A percentile compares a stretch with the other conserved stretches of the same genome.
phyloP scores from a whole-genome alignment of 2,113 vertebrate genomes.

The Machaerirhynchus nigripectus region DNA sequence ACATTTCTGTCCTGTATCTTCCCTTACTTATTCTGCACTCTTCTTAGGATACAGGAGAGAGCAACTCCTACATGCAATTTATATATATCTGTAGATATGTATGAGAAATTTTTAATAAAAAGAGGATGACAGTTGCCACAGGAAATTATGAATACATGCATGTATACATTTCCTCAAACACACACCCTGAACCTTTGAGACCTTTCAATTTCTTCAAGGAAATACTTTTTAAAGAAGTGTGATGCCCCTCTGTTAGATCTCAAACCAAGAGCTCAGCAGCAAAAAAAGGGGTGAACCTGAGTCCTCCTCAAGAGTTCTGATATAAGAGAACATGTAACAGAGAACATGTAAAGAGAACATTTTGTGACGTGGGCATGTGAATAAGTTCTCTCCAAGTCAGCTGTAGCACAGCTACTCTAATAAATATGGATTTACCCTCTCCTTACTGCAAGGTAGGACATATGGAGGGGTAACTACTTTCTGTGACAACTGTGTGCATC shows the following conservation, averaged over 20 bases:
- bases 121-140: constrained; percentile 15
- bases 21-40: background rate
- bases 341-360: background rate
- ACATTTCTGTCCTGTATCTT: background rate
- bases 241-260: background rate
- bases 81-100: constrained; percentile 11
- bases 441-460: background rate
- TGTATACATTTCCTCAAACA: background rate
- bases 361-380: background rate
- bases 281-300: background rate
- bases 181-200: background rate
- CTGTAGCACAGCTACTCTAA: background rate
- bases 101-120: constrained; percentile 39
- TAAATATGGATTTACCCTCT: background rate
- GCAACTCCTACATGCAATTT: constrained; percentile 45
- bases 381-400: background rate
- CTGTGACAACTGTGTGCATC: background rate
- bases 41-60: background rate
- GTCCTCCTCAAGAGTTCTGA: background rate
- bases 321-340: background rate
- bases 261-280: background rate
- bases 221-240: background rate
- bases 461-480: background rate
- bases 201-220: background rate
- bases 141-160: constrained; percentile 14